Percentiles rank a stretch among this genome's conserved stretches.
These are phyloP conservation scores for Rhodophaea formosa DNA, from an alignment of 2,888 invertebrate species.

Conservation along the genomic window DNA sequence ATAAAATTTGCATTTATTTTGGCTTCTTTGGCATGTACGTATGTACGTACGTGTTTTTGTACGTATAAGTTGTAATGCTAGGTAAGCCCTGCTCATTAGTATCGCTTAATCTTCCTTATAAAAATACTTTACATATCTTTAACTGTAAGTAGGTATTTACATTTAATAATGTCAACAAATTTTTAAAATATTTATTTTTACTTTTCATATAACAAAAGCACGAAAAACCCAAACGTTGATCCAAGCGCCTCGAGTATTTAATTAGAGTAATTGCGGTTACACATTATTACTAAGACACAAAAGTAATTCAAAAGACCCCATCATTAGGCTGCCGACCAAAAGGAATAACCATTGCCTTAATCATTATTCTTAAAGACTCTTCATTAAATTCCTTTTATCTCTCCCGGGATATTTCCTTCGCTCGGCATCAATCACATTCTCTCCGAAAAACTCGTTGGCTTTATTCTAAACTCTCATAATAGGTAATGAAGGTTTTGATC, in stretches of 20 bases:
- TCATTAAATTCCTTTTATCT: conserved; percentile 82
- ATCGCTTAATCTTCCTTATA: too few relatives aligned
- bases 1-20: too few relatives aligned
- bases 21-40: too few relatives aligned
- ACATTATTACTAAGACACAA: conserved; percentile 66
- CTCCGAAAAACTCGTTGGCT: conserved; percentile 80
- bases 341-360: conserved; percentile 80
- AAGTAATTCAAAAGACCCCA: conserved; percentile 73
- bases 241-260: conserved; percentile 41
- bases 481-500: conserved; percentile 79
- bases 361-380: conserved; percentile 81
- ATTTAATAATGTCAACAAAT: too few relatives aligned
- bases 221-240: conserved; percentile 27
- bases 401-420: conserved; percentile 78
- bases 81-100: too few relatives aligned
- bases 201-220: neutral
- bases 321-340: conserved; percentile 75
- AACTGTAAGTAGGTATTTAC: too few relatives aligned
- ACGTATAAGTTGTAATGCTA: too few relatives aligned
- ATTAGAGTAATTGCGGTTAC: conserved; percentile 63
- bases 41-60: too few relatives aligned
- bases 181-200: too few relatives aligned
- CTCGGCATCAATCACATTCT: conserved; percentile 80
- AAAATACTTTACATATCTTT: too few relatives aligned
- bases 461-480: conserved; percentile 82